phyloP scores from a whole-genome alignment of 1,140 invertebrate genomes.

The Anoplolepis gracilipes region DNA sequence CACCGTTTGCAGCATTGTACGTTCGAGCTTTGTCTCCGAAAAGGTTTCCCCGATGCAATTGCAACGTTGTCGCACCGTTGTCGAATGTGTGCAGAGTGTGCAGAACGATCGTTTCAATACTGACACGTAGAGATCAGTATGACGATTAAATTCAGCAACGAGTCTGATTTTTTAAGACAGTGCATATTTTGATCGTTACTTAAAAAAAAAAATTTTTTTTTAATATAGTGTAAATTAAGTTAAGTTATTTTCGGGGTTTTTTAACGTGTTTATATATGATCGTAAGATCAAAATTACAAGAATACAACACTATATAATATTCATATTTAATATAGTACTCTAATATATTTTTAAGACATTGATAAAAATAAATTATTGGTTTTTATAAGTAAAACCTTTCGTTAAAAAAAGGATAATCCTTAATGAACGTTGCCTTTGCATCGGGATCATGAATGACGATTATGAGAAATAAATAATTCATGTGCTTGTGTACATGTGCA shows the following conservation, averaged over 20 bases:
- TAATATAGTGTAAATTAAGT: background rate
- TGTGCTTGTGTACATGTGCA: constrained; percentile 1
- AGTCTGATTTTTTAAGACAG: background rate
- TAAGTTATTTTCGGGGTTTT: background rate
- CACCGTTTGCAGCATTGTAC: constrained; percentile 52
- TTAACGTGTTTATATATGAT: background rate
- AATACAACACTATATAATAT: background rate
- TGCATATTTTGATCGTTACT: background rate
- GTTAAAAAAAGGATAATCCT: background rate
- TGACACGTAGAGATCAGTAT: background rate
- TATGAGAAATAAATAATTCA: constrained; percentile 18
- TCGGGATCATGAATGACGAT: background rate
- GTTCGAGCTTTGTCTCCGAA: constrained; percentile 32
- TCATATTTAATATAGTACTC: background rate
- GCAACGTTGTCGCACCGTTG: constrained; percentile 3
- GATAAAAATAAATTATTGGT: background rate
- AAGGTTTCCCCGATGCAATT: constrained; percentile 6
- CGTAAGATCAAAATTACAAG: background rate
- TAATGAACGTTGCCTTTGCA: background rate
- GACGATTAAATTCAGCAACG: background rate
- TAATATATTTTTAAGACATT: background rate
- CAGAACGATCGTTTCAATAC: background rate
- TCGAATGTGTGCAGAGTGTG: background rate
- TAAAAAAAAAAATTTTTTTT: background rate
- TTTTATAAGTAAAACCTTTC: background rate